Evolutionary conservation across 1,140 invertebrate genomes (phyloP), one percentile per base, ranked within the genome.

Genomic region (Brachionus rubens): DNA sequence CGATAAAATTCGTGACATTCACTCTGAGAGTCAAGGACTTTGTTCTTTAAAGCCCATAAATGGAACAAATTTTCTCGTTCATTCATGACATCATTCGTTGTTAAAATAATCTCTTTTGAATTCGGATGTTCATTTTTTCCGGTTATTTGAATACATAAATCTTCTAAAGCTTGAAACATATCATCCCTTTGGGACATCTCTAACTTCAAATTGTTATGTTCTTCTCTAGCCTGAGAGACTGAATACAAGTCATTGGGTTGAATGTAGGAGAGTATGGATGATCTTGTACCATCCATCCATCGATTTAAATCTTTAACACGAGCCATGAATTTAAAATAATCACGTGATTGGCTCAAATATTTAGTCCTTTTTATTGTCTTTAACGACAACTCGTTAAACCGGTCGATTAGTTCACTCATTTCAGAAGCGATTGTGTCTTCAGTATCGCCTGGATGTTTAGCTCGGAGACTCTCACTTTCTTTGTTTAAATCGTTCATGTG

Each of bases 1-100:
- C 46, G 26, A 7, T 72, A 72, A 24, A 72, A 72, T 46, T 54
- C 46, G 24, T 72, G 68, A 72, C 68, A 72, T 30, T 72, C 68
- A 12, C 3, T 10, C 24, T 72, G 68, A n/a, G 43, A 72, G 1
- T 72, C 68, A 0, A 72, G 16, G 2, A 50, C 16, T 1, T 36
- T n/a, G 4, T 72, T 72, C 33, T 54, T 48, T 6, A 50, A 33
- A 12, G n/a, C 30, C 68, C 68, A 72, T 3, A 33, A 30, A n/a
- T 72, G 41, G 16, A 72, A 47, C 1, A 72, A 12, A 36, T 30
- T 40, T 19, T 72, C 68, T 50, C 68, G n/a, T 6, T 14, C 19
- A 12, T 54, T 48, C 68, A 72, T 72, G 7, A 3, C 9, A 5
- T 48, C 43, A 26, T 72, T 54, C 3, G 68, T 72, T 2, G 16